Evolutionary conservation across 2,888 invertebrate genomes (phyloP).

Genomic region (Prenolepis imparis): DNA sequence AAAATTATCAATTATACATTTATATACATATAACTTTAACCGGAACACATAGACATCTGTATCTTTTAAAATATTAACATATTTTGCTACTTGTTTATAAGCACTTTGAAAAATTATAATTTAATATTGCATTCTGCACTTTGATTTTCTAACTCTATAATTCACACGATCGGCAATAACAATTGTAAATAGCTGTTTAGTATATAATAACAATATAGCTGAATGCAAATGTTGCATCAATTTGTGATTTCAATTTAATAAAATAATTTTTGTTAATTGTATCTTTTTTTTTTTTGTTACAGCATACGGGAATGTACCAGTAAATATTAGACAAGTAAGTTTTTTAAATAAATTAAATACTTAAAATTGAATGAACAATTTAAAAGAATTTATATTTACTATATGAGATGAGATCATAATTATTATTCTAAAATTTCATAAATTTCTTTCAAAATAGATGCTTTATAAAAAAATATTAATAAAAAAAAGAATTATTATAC

Average conservation of each 20-base stretch:
- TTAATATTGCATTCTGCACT: constrained; percentile 29
- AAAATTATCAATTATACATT: constrained; percentile 4
- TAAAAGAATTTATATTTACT: constrained; percentile 5
- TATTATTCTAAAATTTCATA: not conserved
- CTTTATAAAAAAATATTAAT: not conserved
- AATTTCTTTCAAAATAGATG: not conserved
- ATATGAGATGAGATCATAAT: not conserved
- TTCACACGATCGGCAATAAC: constrained; percentile 23
- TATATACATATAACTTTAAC: not conserved
- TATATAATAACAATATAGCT: constrained; percentile 4
- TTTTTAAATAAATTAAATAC: not conserved
- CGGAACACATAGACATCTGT: not conserved
- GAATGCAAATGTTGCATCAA: constrained; percentile 1
- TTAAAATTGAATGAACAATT: constrained; percentile 1
- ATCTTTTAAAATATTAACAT: constrained; percentile 5
- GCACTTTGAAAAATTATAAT: constrained; percentile 1
- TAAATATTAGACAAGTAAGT: constrained; percentile 83
- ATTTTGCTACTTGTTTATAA: not conserved
- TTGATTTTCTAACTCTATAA: constrained; percentile 34
- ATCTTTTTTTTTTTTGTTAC: constrained; percentile 77
- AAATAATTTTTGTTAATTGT: constrained; percentile 12
- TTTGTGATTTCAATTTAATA: not conserved
- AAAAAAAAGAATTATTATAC: not conserved
- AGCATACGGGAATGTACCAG: constrained; percentile 85
- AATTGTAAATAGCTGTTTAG: constrained; percentile 38